A percentile compares a stretch with the other conserved stretches of the same genome.
These are phyloP conservation scores for Spinus olivaceus DNA, from an alignment of 2,797 vertebrate genomes.

Conservation along the genomic window DNA sequence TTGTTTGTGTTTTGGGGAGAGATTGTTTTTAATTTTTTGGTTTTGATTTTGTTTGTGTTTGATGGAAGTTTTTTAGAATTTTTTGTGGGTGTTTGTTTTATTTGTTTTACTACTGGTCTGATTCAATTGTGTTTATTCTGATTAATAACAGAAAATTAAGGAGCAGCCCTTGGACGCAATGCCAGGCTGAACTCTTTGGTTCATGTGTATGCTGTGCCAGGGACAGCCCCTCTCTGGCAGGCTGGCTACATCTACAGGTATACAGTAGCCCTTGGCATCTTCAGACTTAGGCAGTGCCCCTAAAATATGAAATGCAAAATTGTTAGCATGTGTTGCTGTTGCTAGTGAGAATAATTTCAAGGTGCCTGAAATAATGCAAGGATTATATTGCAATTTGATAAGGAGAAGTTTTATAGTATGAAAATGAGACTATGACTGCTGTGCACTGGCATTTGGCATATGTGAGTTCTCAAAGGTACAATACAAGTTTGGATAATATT, in stretches of 20 bases:
- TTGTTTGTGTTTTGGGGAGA: not conserved
- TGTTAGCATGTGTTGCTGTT: not conserved
- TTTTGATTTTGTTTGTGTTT: not conserved
- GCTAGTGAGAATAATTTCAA: not conserved
- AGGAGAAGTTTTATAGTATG: not conserved
- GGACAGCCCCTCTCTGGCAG: not conserved
- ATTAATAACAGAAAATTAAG: not conserved
- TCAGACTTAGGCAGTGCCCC: not conserved
- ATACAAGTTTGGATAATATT: not conserved
- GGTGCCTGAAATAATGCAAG: not conserved
- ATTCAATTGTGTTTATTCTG: not conserved
- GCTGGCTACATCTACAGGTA: not conserved
- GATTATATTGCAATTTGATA: not conserved
- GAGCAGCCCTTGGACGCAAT: rapidly evolving
- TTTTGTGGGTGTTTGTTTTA: not conserved
- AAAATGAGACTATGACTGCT: not conserved
- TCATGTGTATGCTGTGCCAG: not conserved
- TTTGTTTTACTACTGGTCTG: not conserved
- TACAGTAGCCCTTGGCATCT: rapidly evolving
- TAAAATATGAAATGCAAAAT: not conserved
- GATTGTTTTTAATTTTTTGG: rapidly evolving
- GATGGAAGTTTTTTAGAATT: not conserved
- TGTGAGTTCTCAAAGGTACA: not conserved
- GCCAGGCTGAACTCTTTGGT: not conserved
- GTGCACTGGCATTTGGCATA: too few relatives aligned